Evolutionary conservation across 2,888 invertebrate genomes (phyloP).

Genomic region (Melipona bicolor): DNA sequence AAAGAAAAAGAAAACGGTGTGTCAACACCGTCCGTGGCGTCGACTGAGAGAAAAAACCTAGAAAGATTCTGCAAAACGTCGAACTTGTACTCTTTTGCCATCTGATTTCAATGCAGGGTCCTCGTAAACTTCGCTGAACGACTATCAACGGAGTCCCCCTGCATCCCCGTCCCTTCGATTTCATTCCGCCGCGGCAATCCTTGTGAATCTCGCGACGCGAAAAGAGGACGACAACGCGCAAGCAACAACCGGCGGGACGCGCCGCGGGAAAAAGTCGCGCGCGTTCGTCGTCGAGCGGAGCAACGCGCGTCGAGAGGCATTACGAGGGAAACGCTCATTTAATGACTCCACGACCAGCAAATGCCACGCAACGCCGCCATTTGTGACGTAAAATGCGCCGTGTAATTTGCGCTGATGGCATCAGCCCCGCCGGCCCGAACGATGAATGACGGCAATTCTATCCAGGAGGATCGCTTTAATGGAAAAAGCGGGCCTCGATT

Average conservation of each 20-base stretch:
- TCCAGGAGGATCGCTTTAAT: constrained; percentile 21
- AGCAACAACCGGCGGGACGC: neutral
- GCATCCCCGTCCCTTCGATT: neutral
- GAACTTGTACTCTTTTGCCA: neutral
- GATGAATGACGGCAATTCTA: constrained; percentile 34
- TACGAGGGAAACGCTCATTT: constrained; percentile 38
- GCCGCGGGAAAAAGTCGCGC: constrained; percentile 27
- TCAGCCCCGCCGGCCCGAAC: constrained; percentile 15
- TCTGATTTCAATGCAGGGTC: too few species aligned
- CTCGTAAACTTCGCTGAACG: neutral
- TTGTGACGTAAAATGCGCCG: constrained; percentile 39
- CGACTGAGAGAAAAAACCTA: neutral
- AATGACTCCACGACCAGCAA: constrained; percentile 40
- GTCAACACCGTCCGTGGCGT: neutral
- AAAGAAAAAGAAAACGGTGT: too few species aligned
- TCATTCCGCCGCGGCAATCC: neutral
- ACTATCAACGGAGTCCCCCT: neutral
- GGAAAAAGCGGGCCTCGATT: constrained; percentile 12
- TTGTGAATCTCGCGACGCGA: neutral
- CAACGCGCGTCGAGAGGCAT: constrained; percentile 43
- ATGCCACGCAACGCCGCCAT: constrained; percentile 48
- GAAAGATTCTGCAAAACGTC: neutral
- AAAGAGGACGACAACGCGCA: neutral
- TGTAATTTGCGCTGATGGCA: constrained; percentile 40
- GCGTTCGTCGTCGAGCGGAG: constrained; percentile 27